Evolutionary conservation across 2,797 vertebrate species (phyloP).

Genomic region (Periophthalmus magnuspinnatus): DNA sequence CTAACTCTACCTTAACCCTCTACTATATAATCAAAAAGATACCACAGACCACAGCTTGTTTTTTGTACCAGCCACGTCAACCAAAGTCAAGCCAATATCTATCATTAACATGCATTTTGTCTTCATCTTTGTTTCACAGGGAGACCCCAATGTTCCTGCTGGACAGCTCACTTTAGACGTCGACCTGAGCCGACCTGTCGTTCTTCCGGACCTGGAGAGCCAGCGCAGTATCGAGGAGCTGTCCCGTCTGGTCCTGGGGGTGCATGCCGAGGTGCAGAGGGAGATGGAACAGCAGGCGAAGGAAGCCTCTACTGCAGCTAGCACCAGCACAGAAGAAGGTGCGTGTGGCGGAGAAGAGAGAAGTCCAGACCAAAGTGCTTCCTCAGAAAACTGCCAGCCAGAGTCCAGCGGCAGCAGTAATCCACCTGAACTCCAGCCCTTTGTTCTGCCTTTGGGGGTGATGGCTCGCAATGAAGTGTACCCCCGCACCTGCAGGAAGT

Average conservation of each 20-base stretch:
- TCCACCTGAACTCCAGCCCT: constrained; percentile 75
- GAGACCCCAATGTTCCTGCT: constrained; percentile 96
- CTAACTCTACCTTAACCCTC: no score
- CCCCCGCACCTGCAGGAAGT: constrained; percentile 89
- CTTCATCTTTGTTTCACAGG: constrained; percentile 68
- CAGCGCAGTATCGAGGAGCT: constrained; percentile 89
- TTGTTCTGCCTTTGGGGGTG: constrained; percentile 89
- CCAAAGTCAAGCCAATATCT: no score
- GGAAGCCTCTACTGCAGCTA: constrained; percentile 19
- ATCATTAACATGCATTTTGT: not conserved
- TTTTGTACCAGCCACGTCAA: not conserved
- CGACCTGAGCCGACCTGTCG: constrained; percentile 84
- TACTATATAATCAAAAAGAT: no score
- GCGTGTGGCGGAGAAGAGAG: constrained; percentile 33
- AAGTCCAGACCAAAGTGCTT: constrained; percentile 17
- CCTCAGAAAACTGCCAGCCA: constrained; percentile 43
- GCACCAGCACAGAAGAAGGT: constrained; percentile 52
- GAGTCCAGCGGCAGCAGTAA: constrained; percentile 31
- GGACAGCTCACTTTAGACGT: constrained; percentile 94
- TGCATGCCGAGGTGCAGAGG: constrained; percentile 83
- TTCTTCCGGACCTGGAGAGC: constrained; percentile 86
- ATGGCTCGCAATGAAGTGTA: constrained; percentile 94
- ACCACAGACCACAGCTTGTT: no score
- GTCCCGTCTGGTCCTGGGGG: constrained; percentile 85
- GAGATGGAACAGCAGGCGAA: constrained; percentile 58